Evolutionary conservation across 2,888 invertebrate species (phyloP).

Genomic region (Hylaea fasciaria): DNA sequence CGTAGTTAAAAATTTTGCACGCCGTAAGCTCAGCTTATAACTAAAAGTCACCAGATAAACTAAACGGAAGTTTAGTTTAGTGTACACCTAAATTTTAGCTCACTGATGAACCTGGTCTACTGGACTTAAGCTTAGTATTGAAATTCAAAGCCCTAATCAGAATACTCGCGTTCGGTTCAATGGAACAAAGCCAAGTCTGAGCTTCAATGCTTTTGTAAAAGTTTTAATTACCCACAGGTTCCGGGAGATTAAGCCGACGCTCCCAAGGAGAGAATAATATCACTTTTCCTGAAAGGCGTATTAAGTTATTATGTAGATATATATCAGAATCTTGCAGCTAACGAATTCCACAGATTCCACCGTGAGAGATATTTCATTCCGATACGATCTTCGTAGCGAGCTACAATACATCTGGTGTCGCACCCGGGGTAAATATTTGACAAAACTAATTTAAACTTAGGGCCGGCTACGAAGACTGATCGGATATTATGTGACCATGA

Average conservation of each 20-base stretch:
- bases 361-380: too few relatives aligned
- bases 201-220: conserved; percentile 2
- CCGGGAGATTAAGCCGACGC: background rate
- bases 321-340: too few relatives aligned
- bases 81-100: too few relatives aligned
- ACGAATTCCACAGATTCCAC: too few relatives aligned
- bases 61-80: too few relatives aligned
- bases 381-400: too few relatives aligned
- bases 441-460: conserved; percentile 7
- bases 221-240: conserved; percentile 2
- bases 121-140: too few relatives aligned
- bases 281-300: background rate
- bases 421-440: conserved; percentile 7
- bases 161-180: background rate
- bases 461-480: background rate
- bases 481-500: conserved; percentile 3
- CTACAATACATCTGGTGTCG: background rate
- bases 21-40: too few relatives aligned
- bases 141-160: background rate
- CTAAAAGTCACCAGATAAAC: too few relatives aligned
- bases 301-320: too few relatives aligned
- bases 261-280: background rate
- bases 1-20: too few relatives aligned
- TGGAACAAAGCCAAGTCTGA: background rate
- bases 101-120: too few relatives aligned